Conservation (phyloP, 2,113 vertebrate species). For the Phaethornis superciliosus region DNA sequence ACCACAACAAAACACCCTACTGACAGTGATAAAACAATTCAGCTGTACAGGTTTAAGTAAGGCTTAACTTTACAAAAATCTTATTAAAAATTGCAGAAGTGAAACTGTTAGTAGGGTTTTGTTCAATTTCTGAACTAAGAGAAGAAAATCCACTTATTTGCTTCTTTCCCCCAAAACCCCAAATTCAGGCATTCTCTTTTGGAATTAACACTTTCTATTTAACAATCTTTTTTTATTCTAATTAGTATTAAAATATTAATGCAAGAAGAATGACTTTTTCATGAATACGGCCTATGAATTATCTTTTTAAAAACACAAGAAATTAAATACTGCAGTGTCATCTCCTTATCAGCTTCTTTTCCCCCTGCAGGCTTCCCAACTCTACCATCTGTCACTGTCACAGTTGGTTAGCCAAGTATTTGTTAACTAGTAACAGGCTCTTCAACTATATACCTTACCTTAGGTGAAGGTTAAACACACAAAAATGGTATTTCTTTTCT, state of each 20-base stretch:
- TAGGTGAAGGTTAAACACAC: neutral
- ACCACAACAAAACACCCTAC: neutral
- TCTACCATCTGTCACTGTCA: neutral
- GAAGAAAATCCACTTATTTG: neutral
- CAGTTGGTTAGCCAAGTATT: fast-evolving
- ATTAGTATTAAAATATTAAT: neutral
- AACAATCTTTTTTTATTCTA: neutral
- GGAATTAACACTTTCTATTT: neutral
- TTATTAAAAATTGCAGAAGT: neutral
- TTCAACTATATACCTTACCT: neutral
- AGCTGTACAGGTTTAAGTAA: neutral
- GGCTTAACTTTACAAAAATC: neutral
- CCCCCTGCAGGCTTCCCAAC: neutral
- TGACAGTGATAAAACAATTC: neutral
- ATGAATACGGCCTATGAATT: neutral
- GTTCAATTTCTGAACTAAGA: neutral
- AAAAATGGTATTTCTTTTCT: neutral
- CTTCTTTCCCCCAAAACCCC: neutral
- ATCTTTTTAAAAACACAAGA: neutral
- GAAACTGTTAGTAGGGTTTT: neutral
- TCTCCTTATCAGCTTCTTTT: neutral
- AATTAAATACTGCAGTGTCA: neutral
- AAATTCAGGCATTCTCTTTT: neutral
- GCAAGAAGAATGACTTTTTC: neutral
- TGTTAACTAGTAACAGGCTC: neutral